Conservation (phyloP, 2,888 invertebrate genomes). For the Drepana falcataria region DNA sequence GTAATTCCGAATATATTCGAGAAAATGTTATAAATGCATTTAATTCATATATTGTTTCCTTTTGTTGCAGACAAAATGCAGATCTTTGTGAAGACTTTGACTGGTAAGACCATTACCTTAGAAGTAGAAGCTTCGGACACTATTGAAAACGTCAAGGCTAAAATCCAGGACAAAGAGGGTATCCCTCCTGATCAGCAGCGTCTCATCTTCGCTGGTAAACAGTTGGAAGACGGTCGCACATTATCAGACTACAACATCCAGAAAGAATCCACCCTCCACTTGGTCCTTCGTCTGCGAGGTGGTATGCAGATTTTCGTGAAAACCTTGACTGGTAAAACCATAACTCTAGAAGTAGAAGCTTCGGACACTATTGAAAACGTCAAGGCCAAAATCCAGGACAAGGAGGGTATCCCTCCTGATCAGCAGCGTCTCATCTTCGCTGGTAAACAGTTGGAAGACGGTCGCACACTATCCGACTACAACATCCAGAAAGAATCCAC, state of each 20-base stretch:
- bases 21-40: slow-evolving; percentile 2
- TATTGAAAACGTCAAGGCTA: slow-evolving; percentile 18
- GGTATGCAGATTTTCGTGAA: not conserved
- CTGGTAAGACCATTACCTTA: slow-evolving; percentile 18
- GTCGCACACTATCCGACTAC: not conserved
- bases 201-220: slow-evolving; percentile 16
- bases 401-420: not conserved
- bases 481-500: not conserved
- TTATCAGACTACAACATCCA: slow-evolving; percentile 14
- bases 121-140: slow-evolving; percentile 20
- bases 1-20: not conserved
- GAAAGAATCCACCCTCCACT: not conserved
- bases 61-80: slow-evolving; percentile 42
- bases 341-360: not conserved
- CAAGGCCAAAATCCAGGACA: not conserved
- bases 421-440: not conserved
- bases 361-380: not conserved
- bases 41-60: slow-evolving; percentile 3
- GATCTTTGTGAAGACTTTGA: slow-evolving; percentile 23
- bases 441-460: not conserved
- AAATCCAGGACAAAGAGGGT: slow-evolving; percentile 18
- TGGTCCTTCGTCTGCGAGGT: not conserved
- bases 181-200: slow-evolving; percentile 19
- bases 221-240: slow-evolving; percentile 11
- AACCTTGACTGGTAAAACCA: not conserved